Evolutionary conservation across 2,888 invertebrate species (phyloP), one percentile per base, ranked within the genome.

Genomic region (Hirtodrosophila cameraria): DNA sequence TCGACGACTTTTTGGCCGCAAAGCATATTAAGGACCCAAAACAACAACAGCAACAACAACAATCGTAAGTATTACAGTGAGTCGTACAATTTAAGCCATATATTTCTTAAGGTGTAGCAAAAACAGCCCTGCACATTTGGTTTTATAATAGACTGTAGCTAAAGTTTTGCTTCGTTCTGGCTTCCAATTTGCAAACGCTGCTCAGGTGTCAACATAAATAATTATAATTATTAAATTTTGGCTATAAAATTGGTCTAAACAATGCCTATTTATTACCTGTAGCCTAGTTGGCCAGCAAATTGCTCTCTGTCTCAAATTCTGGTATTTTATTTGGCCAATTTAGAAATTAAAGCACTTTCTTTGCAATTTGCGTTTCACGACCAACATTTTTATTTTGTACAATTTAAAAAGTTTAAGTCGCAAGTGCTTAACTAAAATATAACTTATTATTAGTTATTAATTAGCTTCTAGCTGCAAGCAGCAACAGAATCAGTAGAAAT

Each of bases 201-300:
- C 86, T 86, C 79, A 80, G 79, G 86, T 86, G 80, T 86, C 80
- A 67, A 74, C 84, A 80, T 80, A 86, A 80, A 83, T 86, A 63
- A 77, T 55, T 74, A 77, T 84, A 80, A 80, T 80, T 80, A 80
- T 81, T 64, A 86, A 70, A 80, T 65, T 75, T 59, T 48, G 45
- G 33, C 63, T 52, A 65, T 72, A 68, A 58, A 70, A 53, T 31
- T n/a, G 25, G 28, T 45, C 25, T 36, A 46, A 43, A 64, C 48
- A 48, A 33, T 35, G 42, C 30, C 58, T 33, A 64, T 69, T 69
- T 30, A 58, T 60, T 36, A 49, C 23, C 43, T 15, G 15, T 3
- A 23, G 23, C 15, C 39, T n/a, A n/a, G n/a, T 13, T 23, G 5
- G 12, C 18, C 23, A 3, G 7, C 6, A 6, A 1, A 23, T 4